Conservation (phyloP, 2,888 invertebrate genomes). For the Nipponacmea schrenckii region DNA sequence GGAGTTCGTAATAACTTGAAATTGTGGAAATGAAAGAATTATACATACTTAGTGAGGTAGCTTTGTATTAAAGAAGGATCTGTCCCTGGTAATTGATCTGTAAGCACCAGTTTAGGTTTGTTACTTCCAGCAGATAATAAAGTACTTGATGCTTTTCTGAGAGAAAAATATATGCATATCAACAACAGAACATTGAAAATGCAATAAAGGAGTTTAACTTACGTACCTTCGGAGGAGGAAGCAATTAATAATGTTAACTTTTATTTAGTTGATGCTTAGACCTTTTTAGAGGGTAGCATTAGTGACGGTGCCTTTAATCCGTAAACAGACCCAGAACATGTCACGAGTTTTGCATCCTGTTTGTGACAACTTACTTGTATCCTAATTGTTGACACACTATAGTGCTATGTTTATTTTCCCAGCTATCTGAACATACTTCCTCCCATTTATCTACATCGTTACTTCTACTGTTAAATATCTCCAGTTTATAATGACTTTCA, state of each 20-base stretch:
- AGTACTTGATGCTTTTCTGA: neutral
- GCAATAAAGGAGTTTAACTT: no score
- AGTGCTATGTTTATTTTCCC: constrained; percentile 39
- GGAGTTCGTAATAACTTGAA: no score
- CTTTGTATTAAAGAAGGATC: constrained; percentile 25
- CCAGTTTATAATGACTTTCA: neutral
- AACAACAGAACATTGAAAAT: neutral
- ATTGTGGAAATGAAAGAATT: neutral
- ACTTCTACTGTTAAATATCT: constrained; percentile 26
- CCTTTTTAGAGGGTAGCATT: no score
- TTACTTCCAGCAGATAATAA: neutral
- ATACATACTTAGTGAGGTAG: constrained; percentile 24
- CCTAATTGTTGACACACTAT: constrained; percentile 47
- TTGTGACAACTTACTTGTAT: constrained; percentile 34
- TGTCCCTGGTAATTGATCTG: neutral
- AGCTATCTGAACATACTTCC: constrained; percentile 46
- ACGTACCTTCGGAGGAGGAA: no score
- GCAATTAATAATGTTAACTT: no score
- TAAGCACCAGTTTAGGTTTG: neutral
- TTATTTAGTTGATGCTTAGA: no score
- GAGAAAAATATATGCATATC: neutral
- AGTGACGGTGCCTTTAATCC: no score
- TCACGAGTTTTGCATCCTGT: no score
- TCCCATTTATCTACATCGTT: constrained; percentile 38
- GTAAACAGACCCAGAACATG: no score